Base-by-base conservation (phyloP, 2,797 vertebrate species). In the Gallirallus australis region DNA sequence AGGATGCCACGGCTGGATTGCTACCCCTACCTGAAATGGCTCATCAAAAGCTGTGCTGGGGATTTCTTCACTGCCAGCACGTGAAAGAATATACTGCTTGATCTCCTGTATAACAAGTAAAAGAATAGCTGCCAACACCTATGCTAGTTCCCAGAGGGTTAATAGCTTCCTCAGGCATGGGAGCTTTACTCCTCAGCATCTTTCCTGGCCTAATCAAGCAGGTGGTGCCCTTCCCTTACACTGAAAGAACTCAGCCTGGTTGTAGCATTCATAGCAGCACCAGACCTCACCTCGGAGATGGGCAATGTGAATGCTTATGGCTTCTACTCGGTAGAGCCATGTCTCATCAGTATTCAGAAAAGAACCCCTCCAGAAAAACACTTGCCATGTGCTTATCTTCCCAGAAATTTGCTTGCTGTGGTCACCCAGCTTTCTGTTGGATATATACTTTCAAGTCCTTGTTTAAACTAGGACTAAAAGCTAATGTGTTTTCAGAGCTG, bases 281-380 rank as follows among this genome's bases (percentile, higher is more conserved):
- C 47, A 47, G 33, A 65, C 45, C 61, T 68, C 42, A 8, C 25
- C 61, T 54, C 48, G 39, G 82, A 25, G 30, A 31, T 3, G 7
- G 66, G 14, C 11, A 45, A 1, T 1, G 4, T 5, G 27, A 73
- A 70, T 35, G 4, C 8, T 35, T 33, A 13, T 6, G 0, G 7
- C 4, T 91, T 82, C 69, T 35, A 7, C 23, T n/a, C 48, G 37
- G 25, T 25, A 54, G 16, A 83, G 37, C 10, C 12, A 7, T 17
- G 33, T 68, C n/a, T 15, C 23, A 17, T 25, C 31, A 35, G 25
- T 50, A 85, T 69, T 45, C 47, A 59, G 56, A 27, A 92, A 79
- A 84, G 6, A 69, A 52, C 6, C 0, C 4, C 33, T 63, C 28
- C 20, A 82, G 33, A 65, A 87, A 52, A n/a, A 20, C 33, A 61